Conservation (phyloP, 2,797 vertebrate species). For the Lithobates pipiens region DNA sequence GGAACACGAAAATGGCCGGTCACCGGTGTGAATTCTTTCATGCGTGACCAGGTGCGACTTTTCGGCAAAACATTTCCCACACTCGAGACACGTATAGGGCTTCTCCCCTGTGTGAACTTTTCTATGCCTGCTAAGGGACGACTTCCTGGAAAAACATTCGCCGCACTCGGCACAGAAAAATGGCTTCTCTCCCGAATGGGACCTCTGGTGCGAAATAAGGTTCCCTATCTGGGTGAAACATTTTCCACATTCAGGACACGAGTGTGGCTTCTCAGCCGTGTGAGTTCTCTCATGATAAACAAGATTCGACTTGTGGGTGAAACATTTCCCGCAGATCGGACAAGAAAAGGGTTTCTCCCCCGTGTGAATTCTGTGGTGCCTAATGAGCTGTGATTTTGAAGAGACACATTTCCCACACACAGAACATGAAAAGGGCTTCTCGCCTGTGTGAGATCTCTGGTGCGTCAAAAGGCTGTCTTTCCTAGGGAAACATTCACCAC, state of each 20-base stretch:
- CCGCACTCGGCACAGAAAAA: constrained; percentile 1
- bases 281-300: not conserved
- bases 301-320: not conserved
- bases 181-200: constrained; percentile 11
- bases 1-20: not conserved
- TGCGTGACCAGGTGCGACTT: not conserved
- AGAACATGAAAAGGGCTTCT: not conserved
- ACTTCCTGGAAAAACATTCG: not conserved
- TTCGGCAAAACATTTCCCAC: not conserved
- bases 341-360: not conserved
- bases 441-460: not conserved
- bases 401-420: not conserved
- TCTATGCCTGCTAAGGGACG: not conserved
- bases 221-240: not conserved
- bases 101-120: not conserved
- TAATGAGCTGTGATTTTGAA: not conserved
- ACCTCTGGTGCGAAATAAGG: not conserved
- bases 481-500: not conserved
- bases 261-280: not conserved
- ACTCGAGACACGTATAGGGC: not conserved
- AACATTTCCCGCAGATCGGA: not conserved
- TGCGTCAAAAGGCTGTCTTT: not conserved
- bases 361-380: not conserved
- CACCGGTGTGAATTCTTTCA: not conserved
- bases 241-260: not conserved